Percentiles rank a stretch among this genome's conserved stretches.
These are phyloP conservation scores for Dermolepida albohirtum DNA, from an alignment of 2,888 invertebrate genomes.

Conservation along the genomic window DNA sequence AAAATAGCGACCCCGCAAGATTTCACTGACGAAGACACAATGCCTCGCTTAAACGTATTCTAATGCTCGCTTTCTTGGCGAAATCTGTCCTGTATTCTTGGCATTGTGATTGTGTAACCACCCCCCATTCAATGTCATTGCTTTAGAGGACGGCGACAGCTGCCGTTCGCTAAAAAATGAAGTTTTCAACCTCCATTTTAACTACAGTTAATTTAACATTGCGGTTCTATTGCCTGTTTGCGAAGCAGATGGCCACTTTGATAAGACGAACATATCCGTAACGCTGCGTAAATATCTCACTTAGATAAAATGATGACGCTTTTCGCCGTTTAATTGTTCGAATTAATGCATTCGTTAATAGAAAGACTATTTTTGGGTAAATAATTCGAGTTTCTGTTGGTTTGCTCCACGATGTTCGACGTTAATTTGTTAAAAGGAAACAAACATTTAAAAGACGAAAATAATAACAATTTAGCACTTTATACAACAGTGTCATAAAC, in stretches of 20 bases:
- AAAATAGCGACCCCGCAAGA: constrained; percentile 8
- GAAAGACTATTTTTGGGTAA: not conserved
- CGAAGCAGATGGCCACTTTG: constrained; percentile 42
- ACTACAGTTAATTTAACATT: constrained; percentile 67
- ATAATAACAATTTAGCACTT: no score
- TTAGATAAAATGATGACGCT: constrained; percentile 9
- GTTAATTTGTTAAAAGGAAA: no score
- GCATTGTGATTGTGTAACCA: constrained; percentile 66
- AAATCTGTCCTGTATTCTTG: constrained; percentile 60
- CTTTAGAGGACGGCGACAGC: constrained; percentile 60
- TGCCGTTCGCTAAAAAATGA: constrained; percentile 64
- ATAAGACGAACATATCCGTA: constrained; percentile 20
- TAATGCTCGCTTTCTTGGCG: constrained; percentile 60
- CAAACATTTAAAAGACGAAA: no score
- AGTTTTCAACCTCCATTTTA: constrained; percentile 66
- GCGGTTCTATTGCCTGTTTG: constrained; percentile 44
- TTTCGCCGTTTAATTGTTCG: constrained; percentile 30
- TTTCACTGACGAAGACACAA: constrained; percentile 49
- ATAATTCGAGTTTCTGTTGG: constrained; percentile 6
- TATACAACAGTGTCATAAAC: no score
- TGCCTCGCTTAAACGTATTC: constrained; percentile 61
- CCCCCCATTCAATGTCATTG: constrained; percentile 64
- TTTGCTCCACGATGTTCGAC: not conserved
- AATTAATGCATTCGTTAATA: constrained; percentile 33
- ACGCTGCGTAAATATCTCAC: not conserved